A percentile compares a stretch with the other conserved stretches of the same genome.
Evolutionary conservation across 2,113 vertebrate species (phyloP).

Genomic region (Clarias macrocephalus): DNA sequence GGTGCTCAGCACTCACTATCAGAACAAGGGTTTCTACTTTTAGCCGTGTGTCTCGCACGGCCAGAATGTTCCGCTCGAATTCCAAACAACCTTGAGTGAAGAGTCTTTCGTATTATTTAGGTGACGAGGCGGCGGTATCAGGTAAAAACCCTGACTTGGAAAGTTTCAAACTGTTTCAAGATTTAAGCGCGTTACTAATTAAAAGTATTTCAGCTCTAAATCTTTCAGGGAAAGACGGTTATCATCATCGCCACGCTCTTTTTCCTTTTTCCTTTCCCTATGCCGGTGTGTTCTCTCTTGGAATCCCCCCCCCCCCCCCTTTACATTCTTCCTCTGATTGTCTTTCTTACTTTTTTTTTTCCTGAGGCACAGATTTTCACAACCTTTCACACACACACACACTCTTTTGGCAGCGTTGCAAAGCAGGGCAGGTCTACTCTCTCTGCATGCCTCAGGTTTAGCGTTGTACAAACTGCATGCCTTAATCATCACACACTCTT

Average conservation of each 20-base stretch:
- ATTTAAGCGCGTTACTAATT: not conserved
- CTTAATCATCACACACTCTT: not conserved
- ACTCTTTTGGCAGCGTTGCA: not conserved
- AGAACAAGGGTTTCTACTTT: not conserved
- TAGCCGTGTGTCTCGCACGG: not conserved
- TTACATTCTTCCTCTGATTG: not conserved
- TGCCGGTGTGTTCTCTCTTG: not conserved
- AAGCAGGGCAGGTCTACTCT: not conserved
- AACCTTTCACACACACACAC: not conserved
- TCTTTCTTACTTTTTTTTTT: not conserved
- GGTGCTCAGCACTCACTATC: slow-evolving; percentile 1
- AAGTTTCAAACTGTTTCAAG: not conserved
- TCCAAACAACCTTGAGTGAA: not conserved
- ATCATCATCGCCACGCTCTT: not conserved
- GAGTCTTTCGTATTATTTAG: not conserved
- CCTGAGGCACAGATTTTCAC: not conserved
- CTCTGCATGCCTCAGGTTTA: not conserved
- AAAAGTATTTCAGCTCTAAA: not conserved
- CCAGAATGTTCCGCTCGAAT: slow-evolving; percentile 1
- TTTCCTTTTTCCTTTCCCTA: not conserved
- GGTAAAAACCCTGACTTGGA: not conserved
- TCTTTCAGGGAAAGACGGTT: not conserved
- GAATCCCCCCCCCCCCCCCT: too few species aligned
- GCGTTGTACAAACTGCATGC: not conserved
- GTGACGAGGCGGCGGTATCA: not conserved